Evolutionary conservation across 2,888 invertebrate species (phyloP).

Genomic region (Panorpa germanica): DNA sequence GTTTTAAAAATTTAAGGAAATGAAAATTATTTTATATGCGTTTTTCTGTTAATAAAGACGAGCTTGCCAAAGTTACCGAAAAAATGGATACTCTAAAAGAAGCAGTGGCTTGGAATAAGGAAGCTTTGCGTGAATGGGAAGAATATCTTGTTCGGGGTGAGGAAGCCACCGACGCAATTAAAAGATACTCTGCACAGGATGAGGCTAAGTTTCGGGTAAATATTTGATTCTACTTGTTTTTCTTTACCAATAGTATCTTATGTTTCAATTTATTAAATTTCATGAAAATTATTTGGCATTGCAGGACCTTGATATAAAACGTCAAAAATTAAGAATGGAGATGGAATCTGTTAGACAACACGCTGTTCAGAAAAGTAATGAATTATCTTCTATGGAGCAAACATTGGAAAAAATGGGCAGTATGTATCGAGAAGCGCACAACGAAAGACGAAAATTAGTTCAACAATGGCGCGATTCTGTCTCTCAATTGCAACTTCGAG

Average conservation of each 20-base stretch:
- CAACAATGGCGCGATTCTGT: slow-evolving; percentile 54
- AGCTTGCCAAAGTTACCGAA: slow-evolving; percentile 31
- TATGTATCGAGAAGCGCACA: slow-evolving; percentile 33
- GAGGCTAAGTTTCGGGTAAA: slow-evolving; percentile 38
- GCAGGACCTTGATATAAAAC: slow-evolving; percentile 31
- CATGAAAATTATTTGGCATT: slow-evolving; percentile 1
- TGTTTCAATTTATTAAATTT: no score
- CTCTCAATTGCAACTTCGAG: slow-evolving; percentile 46
- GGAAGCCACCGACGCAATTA: slow-evolving; percentile 48
- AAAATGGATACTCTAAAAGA: slow-evolving; percentile 43
- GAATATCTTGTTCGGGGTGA: slow-evolving; percentile 47
- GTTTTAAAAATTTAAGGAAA: not conserved
- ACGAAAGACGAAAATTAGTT: slow-evolving; percentile 46
- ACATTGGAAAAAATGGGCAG: slow-evolving; percentile 29
- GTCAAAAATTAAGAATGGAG: slow-evolving; percentile 30
- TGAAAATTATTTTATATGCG: slow-evolving; percentile 1
- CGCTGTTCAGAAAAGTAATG: slow-evolving; percentile 25
- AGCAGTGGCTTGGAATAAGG: slow-evolving; percentile 41
- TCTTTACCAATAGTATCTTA: no score
- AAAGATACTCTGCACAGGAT: slow-evolving; percentile 53
- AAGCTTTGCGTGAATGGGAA: slow-evolving; percentile 47
- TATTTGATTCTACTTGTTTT: slow-evolving; percentile 1
- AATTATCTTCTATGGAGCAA: slow-evolving; percentile 33
- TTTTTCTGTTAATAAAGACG: slow-evolving; percentile 18
- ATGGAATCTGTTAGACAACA: slow-evolving; percentile 26